Conservation (phyloP, 2,888 invertebrate species). For the Himalopsyche kuldschensis region DNA sequence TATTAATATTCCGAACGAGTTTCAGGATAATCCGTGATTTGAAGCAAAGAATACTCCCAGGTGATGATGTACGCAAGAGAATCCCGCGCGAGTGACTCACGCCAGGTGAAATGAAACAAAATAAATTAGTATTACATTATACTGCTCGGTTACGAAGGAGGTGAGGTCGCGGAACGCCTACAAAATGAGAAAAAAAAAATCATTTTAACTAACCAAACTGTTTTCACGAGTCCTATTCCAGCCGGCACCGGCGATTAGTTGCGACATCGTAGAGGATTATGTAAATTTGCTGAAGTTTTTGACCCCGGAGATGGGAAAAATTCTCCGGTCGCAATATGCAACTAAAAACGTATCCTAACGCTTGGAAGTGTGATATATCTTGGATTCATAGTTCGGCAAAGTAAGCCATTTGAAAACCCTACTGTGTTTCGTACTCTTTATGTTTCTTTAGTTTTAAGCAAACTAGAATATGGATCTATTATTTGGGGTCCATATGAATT, state of each 20-base stretch:
- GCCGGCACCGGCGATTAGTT: background rate
- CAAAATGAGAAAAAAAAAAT: background rate
- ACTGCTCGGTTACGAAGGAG: background rate
- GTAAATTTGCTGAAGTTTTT: background rate
- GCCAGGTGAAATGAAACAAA: background rate
- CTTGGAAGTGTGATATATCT: no score
- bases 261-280: background rate
- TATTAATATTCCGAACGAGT: background rate
- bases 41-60: background rate
- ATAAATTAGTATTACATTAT: background rate
- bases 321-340: no score
- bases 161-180: background rate
- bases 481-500: no score
- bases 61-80: background rate
- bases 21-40: background rate
- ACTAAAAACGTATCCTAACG: no score
- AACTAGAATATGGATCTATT: no score
- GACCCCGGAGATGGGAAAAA: background rate
- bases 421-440: no score
- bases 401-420: no score
- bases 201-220: background rate
- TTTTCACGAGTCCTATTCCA: background rate
- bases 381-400: no score
- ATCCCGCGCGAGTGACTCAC: background rate
- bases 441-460: no score